Conservation (phyloP, 2,113 vertebrate genomes). For the Psittacara wagleri region DNA sequence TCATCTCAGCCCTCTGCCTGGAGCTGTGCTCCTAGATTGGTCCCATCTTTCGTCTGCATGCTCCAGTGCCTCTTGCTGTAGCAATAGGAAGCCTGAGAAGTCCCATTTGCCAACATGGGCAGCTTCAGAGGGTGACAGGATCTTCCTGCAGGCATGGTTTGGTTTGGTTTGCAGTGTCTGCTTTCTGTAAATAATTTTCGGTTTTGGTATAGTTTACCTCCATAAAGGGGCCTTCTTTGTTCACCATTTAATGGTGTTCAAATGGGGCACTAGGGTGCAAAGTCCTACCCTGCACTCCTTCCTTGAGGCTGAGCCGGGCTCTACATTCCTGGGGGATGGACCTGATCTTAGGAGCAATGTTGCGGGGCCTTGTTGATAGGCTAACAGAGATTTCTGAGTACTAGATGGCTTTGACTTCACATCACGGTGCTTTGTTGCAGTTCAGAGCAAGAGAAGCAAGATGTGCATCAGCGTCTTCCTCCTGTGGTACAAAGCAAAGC, state of each 20-base stretch:
- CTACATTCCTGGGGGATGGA: fast-evolving
- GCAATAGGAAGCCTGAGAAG: not conserved
- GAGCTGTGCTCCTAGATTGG: not conserved
- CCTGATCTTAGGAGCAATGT: not conserved
- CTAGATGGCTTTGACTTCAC: not conserved
- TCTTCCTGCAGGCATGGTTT: not conserved
- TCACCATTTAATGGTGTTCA: not conserved
- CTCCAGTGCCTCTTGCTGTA: not conserved
- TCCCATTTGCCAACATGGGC: fast-evolving
- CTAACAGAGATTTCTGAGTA: not conserved
- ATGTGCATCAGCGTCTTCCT: not conserved
- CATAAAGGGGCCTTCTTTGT: not conserved
- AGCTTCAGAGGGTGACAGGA: not conserved
- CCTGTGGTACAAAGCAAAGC: not conserved
- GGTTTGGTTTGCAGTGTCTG: not conserved
- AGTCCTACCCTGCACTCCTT: not conserved
- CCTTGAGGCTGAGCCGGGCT: not conserved
- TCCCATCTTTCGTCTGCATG: not conserved
- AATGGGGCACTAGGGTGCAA: not conserved
- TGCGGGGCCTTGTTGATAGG: not conserved
- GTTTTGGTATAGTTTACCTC: not conserved
- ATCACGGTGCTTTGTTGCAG: constrained; percentile 36
- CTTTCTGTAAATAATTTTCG: not conserved
- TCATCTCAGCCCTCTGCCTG: not conserved
- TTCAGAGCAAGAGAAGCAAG: constrained; percentile 7